Percentiles rank a stretch among this genome's conserved stretches.
phyloP scores from a whole-genome alignment of 2,888 invertebrate genomes.

The Xylophagus ater region DNA sequence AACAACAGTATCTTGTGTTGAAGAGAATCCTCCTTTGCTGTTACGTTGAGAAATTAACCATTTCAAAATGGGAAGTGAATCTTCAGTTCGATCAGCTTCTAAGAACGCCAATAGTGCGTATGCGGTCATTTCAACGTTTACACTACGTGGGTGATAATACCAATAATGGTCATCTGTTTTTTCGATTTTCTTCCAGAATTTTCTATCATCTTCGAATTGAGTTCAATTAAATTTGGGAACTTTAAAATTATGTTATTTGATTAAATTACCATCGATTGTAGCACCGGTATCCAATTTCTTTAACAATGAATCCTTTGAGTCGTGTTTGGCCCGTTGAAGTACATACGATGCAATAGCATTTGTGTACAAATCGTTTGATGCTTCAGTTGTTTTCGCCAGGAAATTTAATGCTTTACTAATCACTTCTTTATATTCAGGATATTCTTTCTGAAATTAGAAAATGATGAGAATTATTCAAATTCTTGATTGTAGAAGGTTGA shows the following conservation, averaged over 20 bases:
- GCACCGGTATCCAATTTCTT: conserved; percentile 46
- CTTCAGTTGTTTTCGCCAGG: conserved; percentile 54
- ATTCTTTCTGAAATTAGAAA: conserved; percentile 6
- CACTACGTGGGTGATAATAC: conserved; percentile 53
- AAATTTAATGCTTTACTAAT: conserved; percentile 69
- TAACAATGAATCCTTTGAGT: conserved; percentile 54
- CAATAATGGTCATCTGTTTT: conserved; percentile 29
- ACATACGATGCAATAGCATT: conserved; percentile 66
- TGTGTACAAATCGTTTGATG: conserved; percentile 56
- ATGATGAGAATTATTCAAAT: too few relatives aligned
- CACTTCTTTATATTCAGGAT: conserved; percentile 46
- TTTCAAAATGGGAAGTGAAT: conserved; percentile 47
- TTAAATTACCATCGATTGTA: conserved; percentile 34
- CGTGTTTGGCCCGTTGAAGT: conserved; percentile 63
- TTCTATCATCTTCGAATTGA: too few relatives aligned
- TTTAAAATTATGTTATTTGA: neutral
- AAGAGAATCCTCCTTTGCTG: conserved; percentile 56
- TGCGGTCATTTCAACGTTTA: conserved; percentile 71
- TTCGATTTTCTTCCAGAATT: too few relatives aligned
- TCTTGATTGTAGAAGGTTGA: too few relatives aligned
- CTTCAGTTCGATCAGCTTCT: conserved; percentile 36
- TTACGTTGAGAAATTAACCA: conserved; percentile 63
- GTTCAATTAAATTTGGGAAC: too few relatives aligned
- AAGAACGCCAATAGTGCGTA: conserved; percentile 72
- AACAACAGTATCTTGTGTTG: conserved; percentile 68